Evolutionary conservation across 1,140 invertebrate species (phyloP), one percentile per base, ranked within the genome.

Genomic region (Gryon sp.): DNA sequence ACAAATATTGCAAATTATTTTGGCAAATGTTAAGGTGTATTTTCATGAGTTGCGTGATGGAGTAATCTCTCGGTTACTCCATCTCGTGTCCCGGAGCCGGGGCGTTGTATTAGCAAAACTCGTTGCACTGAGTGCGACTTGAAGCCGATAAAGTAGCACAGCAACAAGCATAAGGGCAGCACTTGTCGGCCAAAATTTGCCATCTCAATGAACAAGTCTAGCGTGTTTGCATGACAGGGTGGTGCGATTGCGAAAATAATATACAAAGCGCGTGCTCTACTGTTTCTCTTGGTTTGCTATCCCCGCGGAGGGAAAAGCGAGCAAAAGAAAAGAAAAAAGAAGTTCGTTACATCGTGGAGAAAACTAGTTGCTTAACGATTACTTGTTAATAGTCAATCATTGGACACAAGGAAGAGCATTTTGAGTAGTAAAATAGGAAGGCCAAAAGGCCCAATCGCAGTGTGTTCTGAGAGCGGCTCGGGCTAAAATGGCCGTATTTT

Each of bases 191-290:
- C 30, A 50, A 48, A 16, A 4, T 59, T 73, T 50, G 50, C 28
- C 48, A 73, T 65, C 36, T 55, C 24, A 63, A 59, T 43, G 60
- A 41, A 60, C n/a, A 74, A 74, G 59, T 65, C 24, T 20, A 40
- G 52, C 50, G 43, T 65, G 69, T 65, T 65, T 73, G 59, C 52
- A 65, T 65, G 69, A 63, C 60, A 74, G 50, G 59, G 22, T 32
- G 57, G 30, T 55, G 68, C 68, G 50, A 18, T 48, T n/a, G 41
- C 20, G n/a, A 14, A 48, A 16, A n/a, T n/a, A n/a, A n/a, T n/a
- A 24, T 50, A 57, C 48, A 32, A 8, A 50, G 53, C 52, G 24
- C 36, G 59, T 4, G 34, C 28, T 32, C n/a, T n/a, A n/a, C n/a
- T n/a, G n/a, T n/a, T n/a, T n/a, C n/a, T n/a, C n/a, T n/a, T n/a